Evolutionary conservation across 2,888 invertebrate species (phyloP), one percentile per base, ranked within the genome.

Genomic region (Oeneis ivallda): DNA sequence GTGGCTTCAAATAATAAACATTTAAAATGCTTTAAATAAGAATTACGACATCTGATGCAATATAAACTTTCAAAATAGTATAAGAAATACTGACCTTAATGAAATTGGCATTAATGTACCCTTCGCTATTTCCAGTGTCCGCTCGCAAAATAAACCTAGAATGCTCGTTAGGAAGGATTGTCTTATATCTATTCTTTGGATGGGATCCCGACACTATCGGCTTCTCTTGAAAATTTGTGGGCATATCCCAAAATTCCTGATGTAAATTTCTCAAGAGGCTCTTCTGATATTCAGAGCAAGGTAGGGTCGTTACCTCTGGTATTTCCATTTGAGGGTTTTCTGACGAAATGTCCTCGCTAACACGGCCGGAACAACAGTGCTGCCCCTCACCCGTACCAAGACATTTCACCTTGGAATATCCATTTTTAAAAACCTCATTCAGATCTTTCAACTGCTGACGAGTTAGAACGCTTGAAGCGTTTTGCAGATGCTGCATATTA

Each of bases 201-300:
- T 97, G 97, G 34, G 97, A 96, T 0, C 98, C 98, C 37, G 96
- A 96, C 0, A 98, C 96, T 77, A 96, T 95, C 9, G 97, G 95
- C 79, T 97, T 97, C 79, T 98, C 97, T 72, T 98, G 97, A 72
- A 97, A 95, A 85, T 98, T 98, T 68, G 97, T 93, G 0, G 98
- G 98, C 78, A 98, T 95, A 84, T 98, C 97, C 98, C 98, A 98
- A 81, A 98, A 98, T 83, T 98, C 98, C 77, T 97, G 96, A 64
- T 90, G 89, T 62, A 98, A 81, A 70, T 94, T 94, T 52, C 94
- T 88, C 57, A 95, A 85, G 69, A 95, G 80, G 73, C 91, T 89
- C 73, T 94, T 93, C 86, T 95, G 93, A 74, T 94, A 93, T 66
- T 94, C 93, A 0, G 93, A 93, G 62, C 93, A 93, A 0, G 94